A percentile compares a stretch with the other conserved stretches of the same genome.
Conservation (phyloP, 2,888 invertebrate genomes). For the Drosophila austrosaltans region DNA sequence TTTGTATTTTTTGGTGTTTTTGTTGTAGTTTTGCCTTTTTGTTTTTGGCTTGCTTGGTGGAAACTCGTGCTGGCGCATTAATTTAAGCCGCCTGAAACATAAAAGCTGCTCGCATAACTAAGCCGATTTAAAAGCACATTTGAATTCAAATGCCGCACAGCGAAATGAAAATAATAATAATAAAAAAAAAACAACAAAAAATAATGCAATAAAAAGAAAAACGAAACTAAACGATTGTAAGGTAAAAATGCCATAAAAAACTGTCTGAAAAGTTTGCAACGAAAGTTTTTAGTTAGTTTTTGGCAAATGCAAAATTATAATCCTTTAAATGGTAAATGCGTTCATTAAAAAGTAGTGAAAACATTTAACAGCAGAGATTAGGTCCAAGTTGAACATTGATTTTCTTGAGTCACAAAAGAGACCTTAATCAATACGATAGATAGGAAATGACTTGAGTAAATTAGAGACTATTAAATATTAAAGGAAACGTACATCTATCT, state of each 20-base stretch:
- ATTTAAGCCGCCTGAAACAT: constrained; percentile 69
- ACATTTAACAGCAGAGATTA: constrained; percentile 32
- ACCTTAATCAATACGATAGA: constrained; percentile 8
- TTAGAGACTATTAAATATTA: not conserved
- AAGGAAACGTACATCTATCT: no score
- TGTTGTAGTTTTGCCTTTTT: constrained; percentile 29
- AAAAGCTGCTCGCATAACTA: constrained; percentile 68
- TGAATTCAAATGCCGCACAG: constrained; percentile 71
- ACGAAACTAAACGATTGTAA: constrained; percentile 34
- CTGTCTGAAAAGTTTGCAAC: constrained; percentile 72
- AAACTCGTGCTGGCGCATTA: constrained; percentile 58
- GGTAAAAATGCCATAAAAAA: constrained; percentile 66
- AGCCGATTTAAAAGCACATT: constrained; percentile 79
- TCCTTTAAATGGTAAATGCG: constrained; percentile 68
- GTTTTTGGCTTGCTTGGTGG: constrained; percentile 31
- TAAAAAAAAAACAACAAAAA: constrained; percentile 55
- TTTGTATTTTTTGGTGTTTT: constrained; percentile 25
- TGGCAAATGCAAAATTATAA: constrained; percentile 66
- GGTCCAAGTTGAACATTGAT: constrained; percentile 9
- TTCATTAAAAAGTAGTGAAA: not conserved
- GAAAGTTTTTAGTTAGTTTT: constrained; percentile 58
- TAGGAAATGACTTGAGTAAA: not conserved
- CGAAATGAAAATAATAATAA: constrained; percentile 58
- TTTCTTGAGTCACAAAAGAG: not conserved
- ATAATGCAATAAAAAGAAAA: constrained; percentile 55